Conservation (phyloP, 2,888 invertebrate species). For the Petrolisthes cinctipes region DNA sequence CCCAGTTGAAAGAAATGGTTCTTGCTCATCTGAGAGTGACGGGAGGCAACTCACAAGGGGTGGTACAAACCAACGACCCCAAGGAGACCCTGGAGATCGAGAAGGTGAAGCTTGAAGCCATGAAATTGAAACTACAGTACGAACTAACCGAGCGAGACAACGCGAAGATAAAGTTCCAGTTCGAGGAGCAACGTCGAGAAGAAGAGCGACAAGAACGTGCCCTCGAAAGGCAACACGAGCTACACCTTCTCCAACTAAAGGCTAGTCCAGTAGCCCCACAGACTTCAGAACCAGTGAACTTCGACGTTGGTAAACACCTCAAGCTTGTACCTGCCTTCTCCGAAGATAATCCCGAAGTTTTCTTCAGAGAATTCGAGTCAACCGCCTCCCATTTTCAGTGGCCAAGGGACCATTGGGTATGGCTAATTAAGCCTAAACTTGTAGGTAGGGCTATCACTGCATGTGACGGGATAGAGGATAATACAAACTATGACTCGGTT, state of each 20-base stretch:
- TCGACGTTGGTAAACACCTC: too few relatives aligned
- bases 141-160: neutral
- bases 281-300: too few relatives aligned
- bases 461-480: conserved; percentile 10
- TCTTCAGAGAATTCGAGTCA: conserved; percentile 11
- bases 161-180: neutral
- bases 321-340: too few relatives aligned
- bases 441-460: conserved; percentile 18
- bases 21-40: neutral
- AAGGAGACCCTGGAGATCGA: neutral
- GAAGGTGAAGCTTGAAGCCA: conserved; percentile 10
- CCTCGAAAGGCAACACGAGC: too few relatives aligned
- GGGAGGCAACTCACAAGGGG: neutral
- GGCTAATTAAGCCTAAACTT: conserved; percentile 1
- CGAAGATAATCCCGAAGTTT: neutral
- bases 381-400: neutral
- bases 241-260: too few relatives aligned
- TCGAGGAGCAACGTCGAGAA: neutral
- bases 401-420: too few relatives aligned
- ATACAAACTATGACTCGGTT: neutral
- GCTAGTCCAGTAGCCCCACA: too few relatives aligned
- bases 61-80: neutral
- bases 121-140: neutral
- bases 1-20: neutral
- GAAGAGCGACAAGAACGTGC: too few relatives aligned